Evolutionary conservation across 2,113 vertebrate species (phyloP).

Genomic region (Lynx canadensis): DNA sequence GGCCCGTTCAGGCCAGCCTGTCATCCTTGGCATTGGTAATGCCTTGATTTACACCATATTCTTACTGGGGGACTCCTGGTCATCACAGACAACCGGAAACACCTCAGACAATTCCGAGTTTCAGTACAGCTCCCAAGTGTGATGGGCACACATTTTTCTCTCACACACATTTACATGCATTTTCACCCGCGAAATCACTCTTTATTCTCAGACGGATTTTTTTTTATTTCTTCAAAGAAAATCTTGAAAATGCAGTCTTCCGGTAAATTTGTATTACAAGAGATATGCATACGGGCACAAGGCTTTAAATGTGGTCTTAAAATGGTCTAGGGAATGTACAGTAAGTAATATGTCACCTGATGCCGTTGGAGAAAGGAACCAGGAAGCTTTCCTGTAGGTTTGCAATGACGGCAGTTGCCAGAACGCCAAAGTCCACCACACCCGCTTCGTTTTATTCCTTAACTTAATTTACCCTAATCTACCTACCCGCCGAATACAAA

Average conservation of each 20-base stretch:
- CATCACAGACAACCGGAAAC: background rate
- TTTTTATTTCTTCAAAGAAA: background rate
- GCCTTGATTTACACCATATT: background rate
- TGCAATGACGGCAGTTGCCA: fast-evolving
- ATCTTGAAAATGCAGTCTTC: background rate
- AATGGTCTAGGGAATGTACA: background rate
- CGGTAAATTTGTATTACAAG: background rate
- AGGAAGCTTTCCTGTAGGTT: background rate
- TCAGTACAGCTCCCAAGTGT: background rate
- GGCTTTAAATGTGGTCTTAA: background rate
- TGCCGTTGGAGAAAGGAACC: background rate
- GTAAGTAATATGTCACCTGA: background rate
- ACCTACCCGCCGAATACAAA: background rate
- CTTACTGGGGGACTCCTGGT: background rate
- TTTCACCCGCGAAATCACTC: background rate
- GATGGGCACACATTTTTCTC: background rate
- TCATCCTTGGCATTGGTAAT: background rate
- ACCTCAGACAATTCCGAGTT: background rate
- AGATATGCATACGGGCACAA: too few relatives aligned
- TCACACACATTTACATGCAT: background rate
- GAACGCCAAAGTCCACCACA: background rate
- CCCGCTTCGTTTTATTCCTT: background rate
- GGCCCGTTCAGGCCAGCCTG: background rate
- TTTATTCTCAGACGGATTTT: background rate
- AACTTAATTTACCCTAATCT: background rate